Evolutionary conservation across 2,888 invertebrate genomes (phyloP), one percentile per base, ranked within the genome.

Genomic region (Epiblema foenella): DNA sequence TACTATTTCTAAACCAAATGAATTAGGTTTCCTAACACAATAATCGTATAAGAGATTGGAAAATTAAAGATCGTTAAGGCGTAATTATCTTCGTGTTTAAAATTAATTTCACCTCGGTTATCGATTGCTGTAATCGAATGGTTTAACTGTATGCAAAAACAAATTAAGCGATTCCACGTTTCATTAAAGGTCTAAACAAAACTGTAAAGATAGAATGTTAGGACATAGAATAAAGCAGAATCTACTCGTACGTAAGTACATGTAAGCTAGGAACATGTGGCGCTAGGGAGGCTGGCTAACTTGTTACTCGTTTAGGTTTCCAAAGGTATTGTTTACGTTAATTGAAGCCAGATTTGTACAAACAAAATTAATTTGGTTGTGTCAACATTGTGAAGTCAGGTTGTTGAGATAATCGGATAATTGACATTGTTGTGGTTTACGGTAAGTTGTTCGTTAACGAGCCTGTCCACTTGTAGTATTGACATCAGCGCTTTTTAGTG

Each of bases 391-490:
- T 90, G 89, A 83, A 82, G 83, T 74, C 79, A 78, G 79, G 82
- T 81, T 83, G 81, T 84, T 85, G 74, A 67, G 74, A 81, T 83
- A 84, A 83, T 89, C 86, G 88, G 90, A 89, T 87, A 82, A 85
- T 89, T 86, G 87, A 82, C 87, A 87, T 89, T 89, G 81, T 82
- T 88, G 85, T 83, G 46, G 85, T 81, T 77, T 84, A 89, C 89
- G 93, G 93, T 93, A 93, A 93, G 93, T 93, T 88, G 85, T 86
- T 86, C 88, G 87, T 89, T 79, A 85, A 83, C 83, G 83, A 84
- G 82, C 79, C 81, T 82, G 83, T 79, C 79, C 81, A 85, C 80
- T 80, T 77, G 90, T 90, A 91, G 91, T 89, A 84, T 88, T 86
- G 83, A 85, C 83, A 85, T 88, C 78, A 81, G 80, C 84, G 89